Percentiles rank a stretch among this genome's conserved stretches.
phyloP scores from a whole-genome alignment of 2,888 invertebrate genomes.

The Pherbina coryleti region DNA sequence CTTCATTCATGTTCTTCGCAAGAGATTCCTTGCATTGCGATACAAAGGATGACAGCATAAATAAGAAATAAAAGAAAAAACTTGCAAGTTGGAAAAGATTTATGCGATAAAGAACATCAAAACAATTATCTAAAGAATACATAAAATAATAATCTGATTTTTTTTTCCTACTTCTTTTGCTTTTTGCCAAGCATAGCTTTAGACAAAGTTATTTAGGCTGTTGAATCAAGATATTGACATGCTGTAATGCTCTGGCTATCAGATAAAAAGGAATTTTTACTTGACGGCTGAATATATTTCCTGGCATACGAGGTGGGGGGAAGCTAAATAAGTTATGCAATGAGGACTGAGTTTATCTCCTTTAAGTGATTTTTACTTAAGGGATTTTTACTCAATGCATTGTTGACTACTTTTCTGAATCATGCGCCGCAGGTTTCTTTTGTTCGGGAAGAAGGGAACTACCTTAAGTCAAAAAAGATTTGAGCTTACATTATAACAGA shows the following conservation, averaged over 20 bases:
- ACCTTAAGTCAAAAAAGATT: no score
- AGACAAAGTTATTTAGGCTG: not conserved
- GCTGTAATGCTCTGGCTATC: not conserved
- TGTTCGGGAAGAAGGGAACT: no score
- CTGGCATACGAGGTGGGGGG: no score
- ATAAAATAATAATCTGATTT: slow-evolving; percentile 15
- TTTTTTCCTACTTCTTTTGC: not conserved
- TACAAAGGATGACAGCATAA: not conserved
- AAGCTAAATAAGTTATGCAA: no score
- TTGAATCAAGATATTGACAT: not conserved
- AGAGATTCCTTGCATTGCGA: not conserved
- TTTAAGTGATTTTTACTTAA: no score
- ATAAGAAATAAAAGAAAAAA: not conserved
- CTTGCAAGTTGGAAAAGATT: slow-evolving; percentile 18
- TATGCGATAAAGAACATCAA: slow-evolving; percentile 33
- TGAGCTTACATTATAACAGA: no score
- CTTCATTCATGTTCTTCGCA: slow-evolving; percentile 23
- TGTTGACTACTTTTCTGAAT: no score
- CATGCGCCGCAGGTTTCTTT: no score
- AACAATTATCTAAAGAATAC: slow-evolving; percentile 34
- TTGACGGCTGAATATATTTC: not conserved
- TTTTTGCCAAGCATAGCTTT: not conserved
- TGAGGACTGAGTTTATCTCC: no score
- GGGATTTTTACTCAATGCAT: no score
- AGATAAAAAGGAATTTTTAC: not conserved